Conservation (phyloP, 2,888 invertebrate species). For the Barypeithes pellucidus region DNA sequence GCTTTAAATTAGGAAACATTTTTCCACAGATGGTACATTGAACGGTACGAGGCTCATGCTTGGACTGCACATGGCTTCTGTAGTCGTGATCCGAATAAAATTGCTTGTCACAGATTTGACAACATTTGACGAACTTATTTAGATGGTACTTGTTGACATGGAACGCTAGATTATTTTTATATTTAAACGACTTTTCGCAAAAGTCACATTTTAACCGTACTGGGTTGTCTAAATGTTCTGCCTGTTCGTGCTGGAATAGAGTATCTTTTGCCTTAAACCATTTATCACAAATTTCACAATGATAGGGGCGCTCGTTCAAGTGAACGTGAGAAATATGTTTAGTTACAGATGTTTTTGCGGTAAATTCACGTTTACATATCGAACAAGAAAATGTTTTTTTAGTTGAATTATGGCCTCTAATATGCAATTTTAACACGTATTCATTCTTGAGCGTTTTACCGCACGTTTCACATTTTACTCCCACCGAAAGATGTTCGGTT, state of each 20-base stretch:
- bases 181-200: slow-evolving; percentile 18
- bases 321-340: slow-evolving; percentile 55
- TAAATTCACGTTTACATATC: slow-evolving; percentile 2
- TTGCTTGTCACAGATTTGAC: slow-evolving; percentile 25
- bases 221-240: slow-evolving; percentile 55
- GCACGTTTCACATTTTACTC: slow-evolving; percentile 39
- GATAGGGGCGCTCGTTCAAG: slow-evolving; percentile 54
- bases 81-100: slow-evolving; percentile 25
- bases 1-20: slow-evolving; percentile 71
- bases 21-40: slow-evolving; percentile 72
- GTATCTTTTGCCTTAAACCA: slow-evolving; percentile 55
- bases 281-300: slow-evolving; percentile 57
- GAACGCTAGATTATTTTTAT: background rate
- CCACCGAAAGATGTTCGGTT: slow-evolving; percentile 56
- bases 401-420: slow-evolving; percentile 31
- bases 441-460: slow-evolving; percentile 56
- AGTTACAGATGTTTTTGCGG: background rate
- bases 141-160: slow-evolving; percentile 5
- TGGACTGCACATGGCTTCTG: slow-evolving; percentile 24
- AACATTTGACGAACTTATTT: slow-evolving; percentile 20
- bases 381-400: slow-evolving; percentile 21
- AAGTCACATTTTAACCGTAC: slow-evolving; percentile 35
- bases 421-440: slow-evolving; percentile 55
- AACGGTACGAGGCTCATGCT: slow-evolving; percentile 8
- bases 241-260: slow-evolving; percentile 55